Percentiles rank a stretch among this genome's conserved stretches.
phyloP scores from a whole-genome alignment of 2,113 vertebrate genomes.

The Indicator maculatus region DNA sequence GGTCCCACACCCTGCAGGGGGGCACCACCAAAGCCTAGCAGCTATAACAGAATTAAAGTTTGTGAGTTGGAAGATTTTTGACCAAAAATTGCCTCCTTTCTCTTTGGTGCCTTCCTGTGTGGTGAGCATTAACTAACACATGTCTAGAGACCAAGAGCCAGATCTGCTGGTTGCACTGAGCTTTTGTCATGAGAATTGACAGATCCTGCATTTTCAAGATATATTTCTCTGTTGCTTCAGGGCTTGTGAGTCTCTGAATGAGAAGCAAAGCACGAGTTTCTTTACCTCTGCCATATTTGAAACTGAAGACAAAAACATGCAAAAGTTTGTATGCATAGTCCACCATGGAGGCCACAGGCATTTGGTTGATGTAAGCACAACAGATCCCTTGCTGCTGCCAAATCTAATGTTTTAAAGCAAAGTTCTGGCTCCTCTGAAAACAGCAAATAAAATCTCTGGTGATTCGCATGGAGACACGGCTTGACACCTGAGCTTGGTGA shows the following conservation, averaged over 20 bases:
- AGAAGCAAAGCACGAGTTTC: background rate
- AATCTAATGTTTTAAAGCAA: background rate
- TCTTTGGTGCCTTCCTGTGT: background rate
- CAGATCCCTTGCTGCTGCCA: background rate
- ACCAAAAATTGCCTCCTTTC: background rate
- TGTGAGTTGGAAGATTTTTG: background rate
- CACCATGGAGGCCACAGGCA: rapidly evolving
- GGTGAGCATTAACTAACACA: background rate
- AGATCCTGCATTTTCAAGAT: background rate
- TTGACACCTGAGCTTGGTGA: background rate
- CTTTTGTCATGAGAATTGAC: background rate
- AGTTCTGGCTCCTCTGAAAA: background rate
- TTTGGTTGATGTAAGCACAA: background rate
- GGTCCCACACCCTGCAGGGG: background rate
- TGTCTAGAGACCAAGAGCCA: background rate
- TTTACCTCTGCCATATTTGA: background rate
- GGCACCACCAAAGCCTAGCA: background rate
- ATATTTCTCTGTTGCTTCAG: background rate
- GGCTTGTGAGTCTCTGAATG: background rate
- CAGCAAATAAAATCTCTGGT: background rate
- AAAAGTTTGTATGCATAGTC: background rate
- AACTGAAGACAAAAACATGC: background rate
- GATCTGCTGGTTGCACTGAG: background rate
- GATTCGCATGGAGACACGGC: background rate
- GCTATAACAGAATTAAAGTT: background rate